phyloP scores from a whole-genome alignment of 2,888 invertebrate genomes.

The Meganola albula region DNA sequence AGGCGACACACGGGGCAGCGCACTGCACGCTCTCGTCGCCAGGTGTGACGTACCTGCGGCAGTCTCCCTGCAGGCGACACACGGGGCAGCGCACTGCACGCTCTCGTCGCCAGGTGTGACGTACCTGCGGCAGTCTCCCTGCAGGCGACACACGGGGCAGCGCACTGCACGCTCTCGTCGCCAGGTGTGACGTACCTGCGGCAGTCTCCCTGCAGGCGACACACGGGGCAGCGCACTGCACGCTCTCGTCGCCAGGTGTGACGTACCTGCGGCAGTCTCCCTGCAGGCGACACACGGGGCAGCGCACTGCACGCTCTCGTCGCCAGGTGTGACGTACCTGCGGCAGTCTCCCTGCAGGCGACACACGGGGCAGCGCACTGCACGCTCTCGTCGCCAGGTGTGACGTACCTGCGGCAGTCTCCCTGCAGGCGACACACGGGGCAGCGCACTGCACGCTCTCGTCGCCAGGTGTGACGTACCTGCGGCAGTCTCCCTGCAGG shows the following conservation, averaged over 20 bases:
- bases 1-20: conserved; percentile 9
- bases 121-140: background rate
- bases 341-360: conserved; percentile 88
- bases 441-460: conserved; percentile 92
- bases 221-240: conserved; percentile 98
- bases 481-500: conserved; percentile 88
- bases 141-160: conserved; percentile 1
- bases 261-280: too few species aligned
- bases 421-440: conserved; percentile 93
- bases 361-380: conserved; percentile 98
- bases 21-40: conserved; percentile 13
- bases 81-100: conserved; percentile 2
- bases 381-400: conserved; percentile 97
- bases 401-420: too few species aligned
- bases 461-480: conserved; percentile 81
- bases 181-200: conserved; percentile 82
- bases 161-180: conserved; percentile 79
- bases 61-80: background rate
- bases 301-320: conserved; percentile 90
- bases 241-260: conserved; percentile 98
- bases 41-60: too few species aligned
- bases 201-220: conserved; percentile 90
- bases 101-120: conserved; percentile 1
- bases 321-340: conserved; percentile 82
- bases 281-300: conserved; percentile 93